Percentiles rank a stretch among this genome's conserved stretches.
Conservation (phyloP, 2,113 vertebrate species). For the Poeciliopsis occidentalis region DNA sequence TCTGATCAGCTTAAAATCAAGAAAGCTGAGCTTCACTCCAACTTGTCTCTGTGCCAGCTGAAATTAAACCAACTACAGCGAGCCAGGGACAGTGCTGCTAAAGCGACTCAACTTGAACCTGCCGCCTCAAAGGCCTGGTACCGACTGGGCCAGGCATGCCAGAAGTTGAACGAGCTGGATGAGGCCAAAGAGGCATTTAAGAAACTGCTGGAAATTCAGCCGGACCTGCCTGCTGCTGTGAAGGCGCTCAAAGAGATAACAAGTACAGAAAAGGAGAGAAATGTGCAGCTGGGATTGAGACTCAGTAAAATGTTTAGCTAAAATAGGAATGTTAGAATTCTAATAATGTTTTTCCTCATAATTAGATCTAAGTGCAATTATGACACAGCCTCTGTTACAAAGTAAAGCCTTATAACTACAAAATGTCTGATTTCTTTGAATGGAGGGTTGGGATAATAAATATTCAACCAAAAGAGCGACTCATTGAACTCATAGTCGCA, state of each 20-base stretch:
- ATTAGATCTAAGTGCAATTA: constrained; percentile 1
- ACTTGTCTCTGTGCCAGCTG: constrained; percentile 88
- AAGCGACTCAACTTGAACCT: constrained; percentile 83
- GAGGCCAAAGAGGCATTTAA: constrained; percentile 81
- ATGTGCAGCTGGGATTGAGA: constrained; percentile 81
- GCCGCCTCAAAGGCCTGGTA: constrained; percentile 85
- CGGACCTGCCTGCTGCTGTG: constrained; percentile 82
- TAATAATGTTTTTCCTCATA: background rate
- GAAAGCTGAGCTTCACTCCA: constrained; percentile 84
- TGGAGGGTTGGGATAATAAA: constrained; percentile 1
- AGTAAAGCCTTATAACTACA: background rate
- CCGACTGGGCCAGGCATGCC: constrained; percentile 85
- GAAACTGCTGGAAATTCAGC: constrained; percentile 83
- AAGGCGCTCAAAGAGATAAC: constrained; percentile 83
- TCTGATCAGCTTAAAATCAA: constrained; percentile 68
- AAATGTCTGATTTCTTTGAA: background rate
- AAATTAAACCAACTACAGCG: constrained; percentile 80
- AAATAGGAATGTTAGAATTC: background rate
- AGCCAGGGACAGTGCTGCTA: constrained; percentile 82
- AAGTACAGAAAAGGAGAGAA: constrained; percentile 76
- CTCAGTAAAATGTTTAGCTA: constrained; percentile 87
- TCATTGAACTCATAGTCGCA: background rate
- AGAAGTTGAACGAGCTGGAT: constrained; percentile 83
- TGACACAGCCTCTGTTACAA: background rate
- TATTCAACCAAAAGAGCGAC: background rate